Evolutionary conservation across 2,888 invertebrate genomes (phyloP), one percentile per base, ranked within the genome.

Genomic region (Nebria salina): DNA sequence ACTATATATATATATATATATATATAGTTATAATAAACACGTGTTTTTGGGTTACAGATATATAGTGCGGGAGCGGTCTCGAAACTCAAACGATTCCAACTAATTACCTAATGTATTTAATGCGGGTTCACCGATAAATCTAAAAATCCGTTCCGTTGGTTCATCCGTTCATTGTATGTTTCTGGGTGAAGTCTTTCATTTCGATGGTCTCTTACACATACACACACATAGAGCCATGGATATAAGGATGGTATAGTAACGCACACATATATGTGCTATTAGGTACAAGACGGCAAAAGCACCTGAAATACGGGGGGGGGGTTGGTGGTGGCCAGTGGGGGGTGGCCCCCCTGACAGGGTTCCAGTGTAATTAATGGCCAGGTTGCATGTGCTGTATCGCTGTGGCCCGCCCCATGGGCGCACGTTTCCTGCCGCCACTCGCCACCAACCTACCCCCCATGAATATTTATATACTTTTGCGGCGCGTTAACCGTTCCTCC

Each of bases 281-380:
- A 34, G 34, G 2, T 34, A 34, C 34, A 54, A 54, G 54, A 54
- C 54, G 13, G 54, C 13, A 5, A 11, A 1, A 70, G 66, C 70
- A 26, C 68, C 8, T 13, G 54, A 54, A 68, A 6, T 11, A 26
- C 20, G 70, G 70, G 11, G 68, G 70, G 11, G 68, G 70, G 70
- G 70, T 26, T 34, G 20, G 78, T 73, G 41, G 73, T 73, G 73
- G 26, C 65, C 65, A 34, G 65, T 72, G 73, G 15, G 78, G 66
- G 83, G 85, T 85, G 85, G 85, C 83, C 86, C 85, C 85, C 85
- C 84, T 86, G 86, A 86, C 86, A 85, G 86, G 83, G 65, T 43
- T n/a, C 15, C 41, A 1, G 41, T 84, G 85, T 87, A 87, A 87
- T 87, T 87, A 87, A 87, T 87, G 87, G 86, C 85, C 87, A 87